These are phyloP conservation scores for Amphibalanus amphitrite DNA, from an alignment of 1,140 invertebrate genomes.

Conservation along the genomic window DNA sequence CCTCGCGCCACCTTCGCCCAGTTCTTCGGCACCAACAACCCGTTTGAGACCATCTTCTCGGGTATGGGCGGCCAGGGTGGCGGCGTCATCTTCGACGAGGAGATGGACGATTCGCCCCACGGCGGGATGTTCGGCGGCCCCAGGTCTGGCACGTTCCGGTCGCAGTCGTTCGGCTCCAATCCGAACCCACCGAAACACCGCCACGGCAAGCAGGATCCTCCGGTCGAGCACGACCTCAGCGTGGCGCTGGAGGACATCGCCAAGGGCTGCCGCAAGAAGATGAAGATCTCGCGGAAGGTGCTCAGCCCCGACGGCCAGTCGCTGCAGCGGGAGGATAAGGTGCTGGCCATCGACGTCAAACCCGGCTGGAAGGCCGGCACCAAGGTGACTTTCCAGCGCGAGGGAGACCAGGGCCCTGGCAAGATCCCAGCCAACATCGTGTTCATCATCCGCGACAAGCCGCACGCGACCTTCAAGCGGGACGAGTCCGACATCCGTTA, in stretches of 20 bases:
- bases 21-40: too few relatives aligned
- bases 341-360: constrained; percentile 93
- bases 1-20: too few relatives aligned
- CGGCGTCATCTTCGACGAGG: too few relatives aligned
- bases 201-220: constrained; percentile 67
- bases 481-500: constrained; percentile 90
- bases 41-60: constrained; percentile 47
- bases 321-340: constrained; percentile 84
- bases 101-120: constrained; percentile 35
- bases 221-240: constrained; percentile 92
- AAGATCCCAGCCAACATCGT: constrained; percentile 98
- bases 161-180: constrained; percentile 74
- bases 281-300: too few relatives aligned
- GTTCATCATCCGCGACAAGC: constrained; percentile 96
- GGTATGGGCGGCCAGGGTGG: constrained; percentile 37
- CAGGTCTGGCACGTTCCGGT: constrained; percentile 48
- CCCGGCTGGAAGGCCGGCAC: constrained; percentile 99
- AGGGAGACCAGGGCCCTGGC: constrained; percentile 88
- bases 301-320: constrained; percentile 65
- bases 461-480: constrained; percentile 79
- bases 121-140: constrained; percentile 45
- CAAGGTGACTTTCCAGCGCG: constrained; percentile 95
- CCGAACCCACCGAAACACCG: constrained; percentile 31
- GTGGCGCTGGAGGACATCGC: too few relatives aligned
- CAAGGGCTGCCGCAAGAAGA: too few relatives aligned